phyloP scores from a whole-genome alignment of 1,140 invertebrate genomes.

The Ladona fulva region DNA sequence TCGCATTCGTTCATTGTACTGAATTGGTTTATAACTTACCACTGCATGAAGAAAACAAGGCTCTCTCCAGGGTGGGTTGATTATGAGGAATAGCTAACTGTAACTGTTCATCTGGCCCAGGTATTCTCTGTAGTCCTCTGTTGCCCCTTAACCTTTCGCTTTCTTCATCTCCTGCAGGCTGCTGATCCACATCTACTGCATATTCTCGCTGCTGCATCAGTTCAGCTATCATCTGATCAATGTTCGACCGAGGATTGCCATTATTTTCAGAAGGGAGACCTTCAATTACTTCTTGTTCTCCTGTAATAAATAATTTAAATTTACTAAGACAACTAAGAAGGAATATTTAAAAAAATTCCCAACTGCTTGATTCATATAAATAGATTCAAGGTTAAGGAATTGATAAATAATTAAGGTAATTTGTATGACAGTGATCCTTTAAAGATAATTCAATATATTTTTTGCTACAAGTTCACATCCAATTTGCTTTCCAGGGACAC shows the following conservation, averaged over 20 bases:
- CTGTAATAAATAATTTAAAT: constrained; percentile 33
- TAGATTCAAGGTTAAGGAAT: no score
- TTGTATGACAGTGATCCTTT: constrained; percentile 11
- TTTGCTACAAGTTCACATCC: no score
- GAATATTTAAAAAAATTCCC: no score
- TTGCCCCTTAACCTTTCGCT: constrained; percentile 22
- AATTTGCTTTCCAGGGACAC: no score
- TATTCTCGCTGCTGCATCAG: constrained; percentile 48
- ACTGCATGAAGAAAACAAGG: constrained; percentile 33
- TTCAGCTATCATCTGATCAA: constrained; percentile 63
- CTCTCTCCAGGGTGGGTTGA: neutral
- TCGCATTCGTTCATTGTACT: constrained; percentile 87
- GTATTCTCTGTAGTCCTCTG: neutral
- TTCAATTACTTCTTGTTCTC: constrained; percentile 59
- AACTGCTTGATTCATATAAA: no score
- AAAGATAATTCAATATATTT: no score
- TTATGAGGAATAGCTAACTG: neutral
- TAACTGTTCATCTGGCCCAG: constrained; percentile 10
- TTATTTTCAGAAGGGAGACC: constrained; percentile 36
- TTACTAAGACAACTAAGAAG: no score
- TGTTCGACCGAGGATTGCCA: constrained; percentile 46
- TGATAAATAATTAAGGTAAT: no score
- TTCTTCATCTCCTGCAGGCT: constrained; percentile 22
- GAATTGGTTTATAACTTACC: constrained; percentile 66
- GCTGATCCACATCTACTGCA: neutral